phyloP scores from a whole-genome alignment of 2,888 invertebrate genomes.

The Athrips mouffetella region DNA sequence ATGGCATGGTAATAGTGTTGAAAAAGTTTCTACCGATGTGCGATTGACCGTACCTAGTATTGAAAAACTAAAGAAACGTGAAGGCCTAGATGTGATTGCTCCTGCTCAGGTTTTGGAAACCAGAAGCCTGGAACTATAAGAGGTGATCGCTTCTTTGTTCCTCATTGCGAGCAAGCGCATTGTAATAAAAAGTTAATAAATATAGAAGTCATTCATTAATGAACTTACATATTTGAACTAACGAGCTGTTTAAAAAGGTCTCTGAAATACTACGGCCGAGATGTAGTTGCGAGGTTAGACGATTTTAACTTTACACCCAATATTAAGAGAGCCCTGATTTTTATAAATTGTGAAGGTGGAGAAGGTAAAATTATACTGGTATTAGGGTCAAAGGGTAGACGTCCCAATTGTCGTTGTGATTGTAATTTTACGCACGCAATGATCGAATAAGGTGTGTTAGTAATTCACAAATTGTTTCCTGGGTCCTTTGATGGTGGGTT shows the following conservation, averaged over 20 bases:
- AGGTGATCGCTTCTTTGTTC: no score
- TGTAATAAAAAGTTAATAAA: no score
- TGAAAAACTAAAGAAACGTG: no score
- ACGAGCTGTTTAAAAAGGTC: conserved; percentile 26
- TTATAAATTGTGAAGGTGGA: neutral
- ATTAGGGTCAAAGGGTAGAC: conserved; percentile 10
- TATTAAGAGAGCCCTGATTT: conserved; percentile 7
- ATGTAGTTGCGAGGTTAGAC: neutral
- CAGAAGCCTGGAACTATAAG: no score
- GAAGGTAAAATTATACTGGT: conserved; percentile 7
- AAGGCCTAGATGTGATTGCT: no score
- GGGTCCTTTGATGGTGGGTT: neutral
- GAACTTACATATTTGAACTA: no score
- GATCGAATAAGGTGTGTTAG: conserved; percentile 3
- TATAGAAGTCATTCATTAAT: no score
- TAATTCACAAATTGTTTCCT: conserved; percentile 5
- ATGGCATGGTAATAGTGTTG: no score
- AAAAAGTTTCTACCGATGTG: no score
- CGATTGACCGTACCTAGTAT: no score
- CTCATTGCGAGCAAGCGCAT: no score
- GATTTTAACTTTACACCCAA: neutral
- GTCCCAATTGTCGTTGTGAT: conserved; percentile 9
- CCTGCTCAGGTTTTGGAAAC: no score
- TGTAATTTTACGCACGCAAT: conserved; percentile 13
- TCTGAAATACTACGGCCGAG: neutral